phyloP scores from a whole-genome alignment of 2,797 vertebrate species.

The Labeo calbasu region DNA sequence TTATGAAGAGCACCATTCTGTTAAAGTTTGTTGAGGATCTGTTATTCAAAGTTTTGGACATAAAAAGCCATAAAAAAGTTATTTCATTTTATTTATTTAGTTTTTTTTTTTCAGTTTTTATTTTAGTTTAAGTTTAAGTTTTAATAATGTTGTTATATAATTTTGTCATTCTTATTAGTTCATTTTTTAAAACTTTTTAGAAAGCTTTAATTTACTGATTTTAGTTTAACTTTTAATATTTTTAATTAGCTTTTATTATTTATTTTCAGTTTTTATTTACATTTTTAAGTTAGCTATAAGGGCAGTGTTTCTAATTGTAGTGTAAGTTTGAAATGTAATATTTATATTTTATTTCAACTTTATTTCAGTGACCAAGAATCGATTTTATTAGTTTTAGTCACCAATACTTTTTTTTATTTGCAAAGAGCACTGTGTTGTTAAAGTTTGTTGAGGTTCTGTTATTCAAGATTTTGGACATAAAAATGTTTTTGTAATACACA shows the following conservation, averaged over 20 bases:
- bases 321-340: neutral
- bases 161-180: neutral
- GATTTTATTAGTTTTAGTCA: neutral
- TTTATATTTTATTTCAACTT: neutral
- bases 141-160: neutral
- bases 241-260: neutral
- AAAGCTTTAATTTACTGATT: neutral
- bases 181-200: neutral
- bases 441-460: neutral
- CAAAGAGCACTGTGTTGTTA: neutral
- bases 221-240: neutral
- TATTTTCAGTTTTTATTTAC: neutral
- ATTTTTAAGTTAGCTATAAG: no score
- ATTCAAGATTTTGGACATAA: neutral
- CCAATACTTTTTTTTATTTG: neutral
- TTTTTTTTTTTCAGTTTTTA: no score
- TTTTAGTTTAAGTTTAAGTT: neutral
- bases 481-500: neutral
- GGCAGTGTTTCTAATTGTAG: neutral
- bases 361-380: neutral
- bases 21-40: no score
- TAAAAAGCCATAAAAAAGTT: no score
- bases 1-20: neutral
- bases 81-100: no score
- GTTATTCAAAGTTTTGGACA: no score